Conservation (phyloP, 2,888 invertebrate species). For the Lottia scabra region DNA sequence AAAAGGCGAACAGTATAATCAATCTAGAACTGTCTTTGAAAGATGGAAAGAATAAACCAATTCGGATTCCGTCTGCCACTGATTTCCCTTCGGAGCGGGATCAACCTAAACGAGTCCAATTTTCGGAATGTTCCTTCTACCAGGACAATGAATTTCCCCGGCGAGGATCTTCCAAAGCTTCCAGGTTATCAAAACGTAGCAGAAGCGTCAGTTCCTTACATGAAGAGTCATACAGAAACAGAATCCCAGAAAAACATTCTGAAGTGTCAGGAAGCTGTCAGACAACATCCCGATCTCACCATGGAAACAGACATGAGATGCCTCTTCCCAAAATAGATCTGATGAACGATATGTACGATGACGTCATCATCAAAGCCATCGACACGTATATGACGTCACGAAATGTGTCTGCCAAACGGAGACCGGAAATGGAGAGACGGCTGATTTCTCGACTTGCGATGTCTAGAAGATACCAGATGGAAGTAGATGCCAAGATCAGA, state of each 20-base stretch:
- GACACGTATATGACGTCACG: slow-evolving; percentile 39
- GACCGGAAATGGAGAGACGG: background rate
- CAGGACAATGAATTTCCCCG: background rate
- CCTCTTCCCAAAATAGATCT: slow-evolving; percentile 56
- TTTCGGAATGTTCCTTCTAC: background rate
- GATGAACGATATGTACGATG: slow-evolving; percentile 51
- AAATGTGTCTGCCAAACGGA: background rate
- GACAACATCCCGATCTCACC: background rate
- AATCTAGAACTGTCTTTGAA: background rate
- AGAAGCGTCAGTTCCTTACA: background rate
- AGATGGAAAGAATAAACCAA: background rate
- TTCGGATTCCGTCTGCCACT: background rate
- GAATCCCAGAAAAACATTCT: background rate
- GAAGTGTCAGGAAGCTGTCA: background rate
- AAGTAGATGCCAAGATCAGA: background rate
- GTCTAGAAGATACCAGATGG: background rate
- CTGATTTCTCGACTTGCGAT: background rate
- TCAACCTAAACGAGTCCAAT: background rate
- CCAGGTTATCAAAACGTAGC: background rate
- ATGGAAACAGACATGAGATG: slow-evolving; percentile 12
- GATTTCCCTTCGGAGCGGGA: background rate
- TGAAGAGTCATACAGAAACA: background rate
- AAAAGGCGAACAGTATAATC: background rate
- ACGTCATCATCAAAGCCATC: slow-evolving; percentile 51
- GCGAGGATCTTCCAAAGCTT: background rate